These are phyloP conservation scores for Hyphantria cunea DNA, from an alignment of 1,140 invertebrate species.

Conservation along the genomic window DNA sequence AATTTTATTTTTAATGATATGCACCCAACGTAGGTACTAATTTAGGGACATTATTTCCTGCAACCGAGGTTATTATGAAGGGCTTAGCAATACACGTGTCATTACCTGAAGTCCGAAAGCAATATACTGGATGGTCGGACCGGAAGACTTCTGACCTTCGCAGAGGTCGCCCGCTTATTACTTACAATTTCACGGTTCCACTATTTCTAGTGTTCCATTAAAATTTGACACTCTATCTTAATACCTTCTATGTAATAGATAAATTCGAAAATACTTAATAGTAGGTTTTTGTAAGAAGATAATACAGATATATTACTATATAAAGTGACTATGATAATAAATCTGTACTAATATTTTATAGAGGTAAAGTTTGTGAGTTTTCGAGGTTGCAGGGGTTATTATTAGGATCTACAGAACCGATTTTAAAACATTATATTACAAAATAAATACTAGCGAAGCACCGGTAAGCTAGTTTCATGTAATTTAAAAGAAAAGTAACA, in stretches of 20 bases:
- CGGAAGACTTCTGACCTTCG: slow-evolving; percentile 22
- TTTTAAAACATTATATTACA: not conserved
- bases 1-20: not conserved
- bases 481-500: no score
- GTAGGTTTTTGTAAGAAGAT: no score
- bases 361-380: no score
- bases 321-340: no score
- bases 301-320: no score
- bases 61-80: slow-evolving; percentile 24
- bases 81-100: slow-evolving; percentile 24
- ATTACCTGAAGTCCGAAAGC: slow-evolving; percentile 13
- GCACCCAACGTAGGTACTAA: not conserved
- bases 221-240: not conserved
- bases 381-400: no score
- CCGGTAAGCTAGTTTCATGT: no score
- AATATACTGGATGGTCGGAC: not conserved
- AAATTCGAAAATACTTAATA: no score
- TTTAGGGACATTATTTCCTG: slow-evolving; percentile 12
- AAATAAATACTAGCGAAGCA: no score
- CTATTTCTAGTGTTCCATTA: slow-evolving; percentile 4
- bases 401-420: no score
- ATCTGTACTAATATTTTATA: no score
- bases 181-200: slow-evolving; percentile 2
- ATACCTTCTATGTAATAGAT: slow-evolving; percentile 1
- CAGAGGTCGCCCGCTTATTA: slow-evolving; percentile 24